Percentiles rank a stretch among this genome's conserved stretches.
phyloP scores from a whole-genome alignment of 2,797 vertebrate genomes.

The Salarias fasciatus region DNA sequence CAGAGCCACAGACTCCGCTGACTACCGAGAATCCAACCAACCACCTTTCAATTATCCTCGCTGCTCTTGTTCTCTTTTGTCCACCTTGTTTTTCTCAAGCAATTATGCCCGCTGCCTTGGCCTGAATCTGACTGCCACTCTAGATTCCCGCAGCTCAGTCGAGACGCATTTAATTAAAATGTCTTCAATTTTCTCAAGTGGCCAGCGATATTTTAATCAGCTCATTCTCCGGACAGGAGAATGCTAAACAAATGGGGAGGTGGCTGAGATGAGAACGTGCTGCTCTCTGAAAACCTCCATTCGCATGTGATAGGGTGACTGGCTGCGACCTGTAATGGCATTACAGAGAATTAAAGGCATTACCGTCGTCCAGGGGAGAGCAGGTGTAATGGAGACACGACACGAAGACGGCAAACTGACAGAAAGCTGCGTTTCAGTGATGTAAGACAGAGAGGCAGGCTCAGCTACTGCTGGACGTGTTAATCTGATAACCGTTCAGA shows the following conservation, averaged over 20 bases:
- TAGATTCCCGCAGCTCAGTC: conserved; percentile 40
- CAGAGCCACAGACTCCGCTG: conserved; percentile 8
- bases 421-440: conserved; percentile 47
- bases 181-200: conserved; percentile 32
- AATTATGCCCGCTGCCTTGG: conserved; percentile 53
- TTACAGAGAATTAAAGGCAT: conserved; percentile 42
- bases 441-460: conserved; percentile 36
- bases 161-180: conserved; percentile 66
- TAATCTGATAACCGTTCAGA: conserved; percentile 44
- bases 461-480: conserved; percentile 36
- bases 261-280: conserved; percentile 50
- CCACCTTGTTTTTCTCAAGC: conserved; percentile 23
- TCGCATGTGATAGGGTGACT: conserved; percentile 36
- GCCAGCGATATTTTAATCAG: conserved; percentile 35
- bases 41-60: conserved; percentile 32
- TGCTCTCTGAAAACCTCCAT: conserved; percentile 46
- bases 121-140: conserved; percentile 22
- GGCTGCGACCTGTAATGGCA: conserved; percentile 31
- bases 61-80: conserved; percentile 18
- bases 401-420: conserved; percentile 29
- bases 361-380: conserved; percentile 41
- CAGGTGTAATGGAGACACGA: conserved; percentile 58
- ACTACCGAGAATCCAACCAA: conserved; percentile 21
- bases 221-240: conserved; percentile 15
- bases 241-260: conserved; percentile 34